phyloP scores from a whole-genome alignment of 23 tunicate genomes.

The Pegea sp. region DNA sequence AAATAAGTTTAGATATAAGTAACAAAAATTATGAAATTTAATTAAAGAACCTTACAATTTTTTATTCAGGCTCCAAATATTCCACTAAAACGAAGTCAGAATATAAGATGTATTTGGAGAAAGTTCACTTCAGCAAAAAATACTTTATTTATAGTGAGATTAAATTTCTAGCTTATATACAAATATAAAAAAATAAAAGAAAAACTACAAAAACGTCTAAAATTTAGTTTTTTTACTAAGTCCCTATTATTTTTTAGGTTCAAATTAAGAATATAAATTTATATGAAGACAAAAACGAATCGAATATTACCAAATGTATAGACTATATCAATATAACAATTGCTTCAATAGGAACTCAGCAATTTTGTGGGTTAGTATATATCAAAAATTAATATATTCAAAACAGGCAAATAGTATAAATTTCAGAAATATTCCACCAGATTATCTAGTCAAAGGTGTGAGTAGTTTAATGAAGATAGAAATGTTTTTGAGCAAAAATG shows the following conservation, averaged over 20 bases:
- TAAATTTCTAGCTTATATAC: not conserved
- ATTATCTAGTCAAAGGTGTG: not conserved
- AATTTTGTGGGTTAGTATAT: constrained; percentile 52
- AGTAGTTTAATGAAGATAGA: not conserved
- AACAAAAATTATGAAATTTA: no score
- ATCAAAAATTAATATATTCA: no score
- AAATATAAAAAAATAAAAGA: not conserved
- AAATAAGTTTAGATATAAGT: no score
- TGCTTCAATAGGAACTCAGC: constrained; percentile 28
- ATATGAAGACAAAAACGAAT: not conserved
- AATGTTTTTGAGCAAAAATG: not conserved
- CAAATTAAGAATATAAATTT: not conserved
- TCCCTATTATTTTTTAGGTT: not conserved
- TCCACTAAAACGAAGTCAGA: not conserved
- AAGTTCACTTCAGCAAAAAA: not conserved
- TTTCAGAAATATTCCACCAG: not conserved
- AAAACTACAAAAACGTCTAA: not conserved
- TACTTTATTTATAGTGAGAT: not conserved
- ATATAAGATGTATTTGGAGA: not conserved
- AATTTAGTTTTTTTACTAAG: no score
- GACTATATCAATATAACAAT: constrained; percentile 73
- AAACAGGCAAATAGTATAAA: not conserved
- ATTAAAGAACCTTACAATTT: not conserved
- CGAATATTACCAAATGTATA: constrained; percentile 51
- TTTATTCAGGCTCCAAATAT: not conserved